These are phyloP conservation scores for Ailuropoda melanoleuca DNA, from an alignment of 2,113 vertebrate genomes.

Conservation along the genomic window DNA sequence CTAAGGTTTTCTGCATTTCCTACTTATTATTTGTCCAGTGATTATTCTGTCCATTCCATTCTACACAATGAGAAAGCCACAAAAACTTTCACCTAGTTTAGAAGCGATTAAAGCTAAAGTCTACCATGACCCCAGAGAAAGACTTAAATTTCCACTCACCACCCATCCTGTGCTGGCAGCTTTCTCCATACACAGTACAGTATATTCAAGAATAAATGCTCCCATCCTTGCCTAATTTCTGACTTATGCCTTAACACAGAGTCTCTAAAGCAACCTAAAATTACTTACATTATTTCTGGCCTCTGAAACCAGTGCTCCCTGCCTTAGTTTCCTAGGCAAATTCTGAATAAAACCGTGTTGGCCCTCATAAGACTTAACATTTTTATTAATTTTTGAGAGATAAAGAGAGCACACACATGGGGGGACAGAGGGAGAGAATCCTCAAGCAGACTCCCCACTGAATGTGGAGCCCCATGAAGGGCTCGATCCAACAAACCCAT, in stretches of 20 bases:
- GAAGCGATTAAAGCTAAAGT: neutral
- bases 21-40: neutral
- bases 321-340: neutral
- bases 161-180: neutral
- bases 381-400: no score
- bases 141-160: neutral
- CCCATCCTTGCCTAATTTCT: neutral
- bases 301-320: neutral
- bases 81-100: neutral
- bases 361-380: no score
- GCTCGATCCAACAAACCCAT: no score
- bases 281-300: neutral
- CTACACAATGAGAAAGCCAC: neutral
- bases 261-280: neutral
- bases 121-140: neutral
- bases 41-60: no score
- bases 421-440: no score
- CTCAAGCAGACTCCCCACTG: no score
- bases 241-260: neutral
- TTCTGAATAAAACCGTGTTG: neutral
- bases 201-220: neutral
- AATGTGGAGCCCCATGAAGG: no score
- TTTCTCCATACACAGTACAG: neutral
- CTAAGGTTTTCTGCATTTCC: neutral
- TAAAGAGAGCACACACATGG: no score